Percentiles rank a stretch among this genome's conserved stretches.
These are phyloP conservation scores for Arctocebus calabarensis DNA, from an alignment of 2,797 vertebrate genomes.

Conservation along the genomic window DNA sequence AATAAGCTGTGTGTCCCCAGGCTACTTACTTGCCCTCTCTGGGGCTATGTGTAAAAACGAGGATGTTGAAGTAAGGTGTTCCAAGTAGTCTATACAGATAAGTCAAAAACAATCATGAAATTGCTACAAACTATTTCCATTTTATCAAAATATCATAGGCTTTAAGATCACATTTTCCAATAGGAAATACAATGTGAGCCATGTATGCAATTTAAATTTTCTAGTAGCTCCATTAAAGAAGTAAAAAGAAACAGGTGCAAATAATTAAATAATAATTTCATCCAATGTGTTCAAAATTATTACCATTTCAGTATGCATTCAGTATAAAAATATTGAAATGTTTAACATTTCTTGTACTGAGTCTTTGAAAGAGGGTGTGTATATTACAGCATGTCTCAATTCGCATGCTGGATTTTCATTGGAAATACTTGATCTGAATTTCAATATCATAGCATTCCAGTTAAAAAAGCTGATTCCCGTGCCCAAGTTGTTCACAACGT, in stretches of 20 bases:
- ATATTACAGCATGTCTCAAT: fast-evolving
- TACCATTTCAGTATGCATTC: neutral
- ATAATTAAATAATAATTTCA: neutral
- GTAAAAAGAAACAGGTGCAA: neutral
- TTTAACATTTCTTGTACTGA: neutral
- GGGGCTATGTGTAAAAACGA: constrained; percentile 17
- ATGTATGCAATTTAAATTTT: fast-evolving
- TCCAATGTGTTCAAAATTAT: neutral
- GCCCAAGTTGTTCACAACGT: neutral
- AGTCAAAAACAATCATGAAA: neutral
- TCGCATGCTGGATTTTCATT: fast-evolving
- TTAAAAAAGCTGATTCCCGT: neutral
- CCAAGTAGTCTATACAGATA: neutral
- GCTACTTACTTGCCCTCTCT: neutral
- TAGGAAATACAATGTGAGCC: neutral
- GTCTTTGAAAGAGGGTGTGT: fast-evolving
- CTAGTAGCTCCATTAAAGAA: neutral
- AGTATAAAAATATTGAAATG: fast-evolving
- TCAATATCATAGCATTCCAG: too few species aligned
- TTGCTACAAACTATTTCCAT: neutral
- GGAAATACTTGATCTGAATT: neutral
- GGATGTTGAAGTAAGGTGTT: neutral
- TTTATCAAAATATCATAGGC: neutral
- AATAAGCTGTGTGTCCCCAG: neutral
- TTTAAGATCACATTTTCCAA: neutral